Conservation (phyloP, 2,888 invertebrate species). For the Leptothorax acervorum region DNA sequence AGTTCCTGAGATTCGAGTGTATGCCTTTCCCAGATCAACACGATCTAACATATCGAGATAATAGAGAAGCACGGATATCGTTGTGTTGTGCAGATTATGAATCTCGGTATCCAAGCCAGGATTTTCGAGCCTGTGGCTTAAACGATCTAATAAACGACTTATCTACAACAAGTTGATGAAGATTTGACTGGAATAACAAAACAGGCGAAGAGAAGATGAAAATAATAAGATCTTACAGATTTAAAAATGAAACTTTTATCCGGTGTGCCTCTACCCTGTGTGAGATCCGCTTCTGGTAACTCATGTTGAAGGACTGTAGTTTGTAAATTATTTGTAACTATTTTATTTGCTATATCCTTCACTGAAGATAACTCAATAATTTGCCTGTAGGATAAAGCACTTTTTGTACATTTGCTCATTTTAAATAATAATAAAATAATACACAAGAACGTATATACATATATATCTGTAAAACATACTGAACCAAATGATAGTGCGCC, state of each 20-base stretch:
- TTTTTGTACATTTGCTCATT: not conserved
- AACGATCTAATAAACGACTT: slow-evolving; percentile 79
- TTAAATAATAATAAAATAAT: not conserved
- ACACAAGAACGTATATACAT: not conserved
- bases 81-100: slow-evolving; percentile 84
- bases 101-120: slow-evolving; percentile 82
- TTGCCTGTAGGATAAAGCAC: slow-evolving; percentile 73
- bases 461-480: slow-evolving; percentile 68
- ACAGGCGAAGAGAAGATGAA: not conserved
- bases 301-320: slow-evolving; percentile 78
- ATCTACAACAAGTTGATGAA: slow-evolving; percentile 74
- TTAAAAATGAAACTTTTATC: slow-evolving; percentile 78
- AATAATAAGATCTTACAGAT: slow-evolving; percentile 76
- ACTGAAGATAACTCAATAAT: slow-evolving; percentile 76
- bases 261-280: slow-evolving; percentile 80
- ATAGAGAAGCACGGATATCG: slow-evolving; percentile 84
- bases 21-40: slow-evolving; percentile 82
- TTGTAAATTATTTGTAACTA: slow-evolving; percentile 70
- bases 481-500: slow-evolving; percentile 83
- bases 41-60: slow-evolving; percentile 84
- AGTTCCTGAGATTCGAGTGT: slow-evolving; percentile 87
- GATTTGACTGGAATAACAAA: slow-evolving; percentile 2
- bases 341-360: slow-evolving; percentile 69
- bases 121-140: slow-evolving; percentile 83
- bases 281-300: slow-evolving; percentile 80